Percentiles rank a stretch among this genome's conserved stretches.
These are phyloP conservation scores for Percopsis omiscomaycus DNA, from an alignment of 2,797 vertebrate genomes.

Conservation along the genomic window DNA sequence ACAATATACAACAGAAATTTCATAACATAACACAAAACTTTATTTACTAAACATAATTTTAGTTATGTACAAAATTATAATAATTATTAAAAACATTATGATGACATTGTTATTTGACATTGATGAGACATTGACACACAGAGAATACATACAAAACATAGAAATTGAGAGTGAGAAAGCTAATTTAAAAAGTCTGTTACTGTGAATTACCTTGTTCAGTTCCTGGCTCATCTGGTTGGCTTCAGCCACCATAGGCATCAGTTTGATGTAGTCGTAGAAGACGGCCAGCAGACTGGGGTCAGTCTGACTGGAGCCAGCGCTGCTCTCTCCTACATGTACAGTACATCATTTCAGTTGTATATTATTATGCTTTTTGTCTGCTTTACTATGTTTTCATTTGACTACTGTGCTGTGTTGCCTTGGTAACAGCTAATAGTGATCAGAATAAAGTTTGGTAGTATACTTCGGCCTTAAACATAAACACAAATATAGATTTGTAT, in stretches of 20 bases:
- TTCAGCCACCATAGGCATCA: conserved; percentile 87
- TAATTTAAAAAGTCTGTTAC: not conserved
- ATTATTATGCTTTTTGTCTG: too few species aligned
- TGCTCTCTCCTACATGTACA: conserved; percentile 63
- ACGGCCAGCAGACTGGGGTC: conserved; percentile 84
- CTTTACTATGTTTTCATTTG: too few species aligned
- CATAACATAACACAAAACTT: not conserved
- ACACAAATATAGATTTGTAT: not conserved
- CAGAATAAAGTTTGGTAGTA: too few species aligned
- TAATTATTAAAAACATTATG: too few species aligned
- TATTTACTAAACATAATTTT: too few species aligned
- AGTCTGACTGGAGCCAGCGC: conserved; percentile 57
- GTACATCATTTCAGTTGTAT: too few species aligned
- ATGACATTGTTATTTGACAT: too few species aligned
- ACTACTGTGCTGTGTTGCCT: too few species aligned
- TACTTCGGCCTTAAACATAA: not conserved
- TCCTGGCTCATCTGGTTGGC: conserved; percentile 91
- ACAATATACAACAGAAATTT: not conserved
- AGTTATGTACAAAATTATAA: too few species aligned
- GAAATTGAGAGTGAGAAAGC: too few species aligned
- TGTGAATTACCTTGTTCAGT: conserved; percentile 77
- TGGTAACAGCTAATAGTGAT: too few species aligned
- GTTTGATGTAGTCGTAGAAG: conserved; percentile 87
- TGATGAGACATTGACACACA: too few species aligned
- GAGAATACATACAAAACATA: not conserved